Percentiles rank a stretch among this genome's conserved stretches.
These are phyloP conservation scores for Alosa sapidissima DNA, from an alignment of 2,797 vertebrate genomes.

Conservation along the genomic window DNA sequence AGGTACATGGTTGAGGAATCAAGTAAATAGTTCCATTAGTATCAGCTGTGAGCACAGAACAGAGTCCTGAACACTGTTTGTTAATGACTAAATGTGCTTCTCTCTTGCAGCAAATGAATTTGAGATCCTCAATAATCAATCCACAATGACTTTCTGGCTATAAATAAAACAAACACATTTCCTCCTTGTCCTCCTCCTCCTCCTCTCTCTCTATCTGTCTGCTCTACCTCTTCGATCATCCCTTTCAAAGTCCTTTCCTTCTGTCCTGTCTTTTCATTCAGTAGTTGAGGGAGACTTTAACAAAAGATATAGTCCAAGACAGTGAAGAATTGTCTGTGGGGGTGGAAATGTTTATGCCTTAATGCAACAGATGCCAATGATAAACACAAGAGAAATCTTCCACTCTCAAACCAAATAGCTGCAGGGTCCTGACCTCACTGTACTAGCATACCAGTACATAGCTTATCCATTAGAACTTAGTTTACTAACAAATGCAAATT, in stretches of 20 bases:
- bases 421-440: no score
- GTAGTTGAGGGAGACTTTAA: constrained; percentile 32
- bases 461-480: no score
- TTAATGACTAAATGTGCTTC: neutral
- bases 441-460: no score
- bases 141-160: neutral
- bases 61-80: neutral
- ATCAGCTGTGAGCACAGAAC: neutral
- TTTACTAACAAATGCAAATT: no score
- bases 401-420: no score
- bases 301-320: constrained; percentile 26
- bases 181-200: neutral
- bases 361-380: no score
- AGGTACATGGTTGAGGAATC: neutral
- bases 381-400: no score
- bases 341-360: no score
- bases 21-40: neutral
- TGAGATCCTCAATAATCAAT: constrained; percentile 19
- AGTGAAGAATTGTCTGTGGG: no score
- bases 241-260: neutral
- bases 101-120: neutral
- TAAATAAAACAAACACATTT: neutral
- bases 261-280: constrained; percentile 3
- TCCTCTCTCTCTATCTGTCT: neutral
- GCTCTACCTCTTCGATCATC: neutral